Evolutionary conservation across 2,888 invertebrate genomes (phyloP).

Genomic region (Clistopyga incitator): DNA sequence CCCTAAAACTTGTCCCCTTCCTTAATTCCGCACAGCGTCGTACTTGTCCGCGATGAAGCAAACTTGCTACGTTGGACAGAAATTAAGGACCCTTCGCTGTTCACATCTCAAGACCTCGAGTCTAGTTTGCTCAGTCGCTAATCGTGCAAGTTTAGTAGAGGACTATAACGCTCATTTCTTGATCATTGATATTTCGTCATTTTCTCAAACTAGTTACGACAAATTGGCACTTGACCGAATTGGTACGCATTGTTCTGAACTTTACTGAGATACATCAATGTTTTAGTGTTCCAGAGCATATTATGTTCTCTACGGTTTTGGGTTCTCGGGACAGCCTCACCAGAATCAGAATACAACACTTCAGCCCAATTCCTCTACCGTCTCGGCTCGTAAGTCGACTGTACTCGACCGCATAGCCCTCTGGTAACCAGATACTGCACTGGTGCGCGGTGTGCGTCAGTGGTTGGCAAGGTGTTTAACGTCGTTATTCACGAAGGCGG

Average conservation of each 20-base stretch:
- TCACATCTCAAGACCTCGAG: slow-evolving; percentile 16
- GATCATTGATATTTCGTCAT: not conserved
- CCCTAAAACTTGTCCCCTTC: slow-evolving; percentile 27
- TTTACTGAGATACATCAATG: not conserved
- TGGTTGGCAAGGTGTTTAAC: slow-evolving; percentile 67
- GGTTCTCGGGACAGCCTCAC: not conserved
- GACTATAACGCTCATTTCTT: slow-evolving; percentile 22
- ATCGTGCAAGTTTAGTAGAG: slow-evolving; percentile 20
- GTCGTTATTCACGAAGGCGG: slow-evolving; percentile 13
- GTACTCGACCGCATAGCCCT: not conserved
- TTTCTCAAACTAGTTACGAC: not conserved
- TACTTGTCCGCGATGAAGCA: slow-evolving; percentile 36
- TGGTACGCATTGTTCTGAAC: too few relatives aligned
- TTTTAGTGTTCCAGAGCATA: not conserved
- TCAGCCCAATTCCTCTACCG: slow-evolving; percentile 2
- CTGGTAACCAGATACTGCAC: slow-evolving; percentile 75
- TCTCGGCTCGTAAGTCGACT: not conserved
- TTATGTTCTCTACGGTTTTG: not conserved
- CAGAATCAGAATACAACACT: not conserved
- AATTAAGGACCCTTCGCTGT: slow-evolving; percentile 40
- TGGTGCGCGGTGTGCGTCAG: slow-evolving; percentile 72
- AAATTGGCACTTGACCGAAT: not conserved
- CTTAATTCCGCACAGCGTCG: slow-evolving; percentile 37
- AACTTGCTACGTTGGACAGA: slow-evolving; percentile 35
- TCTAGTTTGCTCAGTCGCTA: slow-evolving; percentile 2